phyloP scores from a whole-genome alignment of 2,888 invertebrate species.

The Lutraria lutraria region DNA sequence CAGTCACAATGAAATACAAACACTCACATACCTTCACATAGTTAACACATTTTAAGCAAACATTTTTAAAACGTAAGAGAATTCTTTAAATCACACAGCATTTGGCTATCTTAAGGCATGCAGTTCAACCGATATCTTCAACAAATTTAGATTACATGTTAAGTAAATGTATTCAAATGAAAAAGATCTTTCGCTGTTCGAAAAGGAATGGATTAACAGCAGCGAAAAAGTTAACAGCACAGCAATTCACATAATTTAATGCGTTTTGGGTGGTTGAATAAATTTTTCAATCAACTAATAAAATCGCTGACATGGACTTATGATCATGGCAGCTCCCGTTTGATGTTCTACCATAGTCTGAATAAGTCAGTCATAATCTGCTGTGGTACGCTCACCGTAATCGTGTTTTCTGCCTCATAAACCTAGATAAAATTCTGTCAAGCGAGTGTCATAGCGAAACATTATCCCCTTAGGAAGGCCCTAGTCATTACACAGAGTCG shows the following conservation, averaged over 20 bases:
- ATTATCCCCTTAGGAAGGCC: constrained; percentile 37
- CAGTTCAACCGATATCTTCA: background rate
- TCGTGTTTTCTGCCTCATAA: constrained; percentile 59
- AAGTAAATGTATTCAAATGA: background rate
- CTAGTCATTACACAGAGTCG: constrained; percentile 3
- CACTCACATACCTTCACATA: background rate
- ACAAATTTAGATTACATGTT: background rate
- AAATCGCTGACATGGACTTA: constrained; percentile 51
- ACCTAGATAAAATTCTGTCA: constrained; percentile 50
- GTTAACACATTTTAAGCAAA: constrained; percentile 11
- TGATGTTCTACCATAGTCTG: constrained; percentile 45
- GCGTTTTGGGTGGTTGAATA: background rate
- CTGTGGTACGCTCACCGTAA: constrained; percentile 33
- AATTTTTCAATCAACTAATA: constrained; percentile 47
- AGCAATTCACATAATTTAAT: constrained; percentile 1
- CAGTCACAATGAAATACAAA: background rate
- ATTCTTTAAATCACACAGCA: background rate
- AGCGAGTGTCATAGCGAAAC: constrained; percentile 50
- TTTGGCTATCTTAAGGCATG: background rate
- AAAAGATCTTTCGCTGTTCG: background rate
- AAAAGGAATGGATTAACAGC: background rate
- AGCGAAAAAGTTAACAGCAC: constrained; percentile 10
- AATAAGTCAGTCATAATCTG: constrained; percentile 16
- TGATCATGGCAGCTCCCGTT: constrained; percentile 44
- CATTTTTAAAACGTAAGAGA: background rate